A percentile compares a stretch with the other conserved stretches of the same genome.
These are phyloP conservation scores for Triplophysa yarkandensis DNA, from an alignment of 2,797 vertebrate species.

Conservation along the genomic window DNA sequence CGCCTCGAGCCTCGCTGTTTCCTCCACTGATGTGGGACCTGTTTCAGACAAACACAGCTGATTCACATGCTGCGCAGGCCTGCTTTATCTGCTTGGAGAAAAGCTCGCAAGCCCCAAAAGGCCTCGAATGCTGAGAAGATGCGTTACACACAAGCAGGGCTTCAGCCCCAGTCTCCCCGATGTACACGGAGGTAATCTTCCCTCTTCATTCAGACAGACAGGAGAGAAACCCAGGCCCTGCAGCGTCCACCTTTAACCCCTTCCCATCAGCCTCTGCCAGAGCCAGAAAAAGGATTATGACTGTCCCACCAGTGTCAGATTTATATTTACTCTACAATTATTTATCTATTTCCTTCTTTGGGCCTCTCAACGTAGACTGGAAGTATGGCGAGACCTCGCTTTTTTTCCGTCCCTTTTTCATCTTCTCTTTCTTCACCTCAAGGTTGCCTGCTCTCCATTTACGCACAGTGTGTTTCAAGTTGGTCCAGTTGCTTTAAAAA, in stretches of 20 bases:
- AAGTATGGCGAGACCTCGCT: conserved; percentile 26
- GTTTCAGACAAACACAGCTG: conserved; percentile 40
- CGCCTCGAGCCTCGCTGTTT: conserved; percentile 36
- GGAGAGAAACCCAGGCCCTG: conserved; percentile 64
- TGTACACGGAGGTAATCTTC: conserved; percentile 68
- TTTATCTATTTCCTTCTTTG: conserved; percentile 70
- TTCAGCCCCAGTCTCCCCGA: conserved; percentile 56
- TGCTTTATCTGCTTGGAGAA: conserved; percentile 44
- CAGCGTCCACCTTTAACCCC: conserved; percentile 31
- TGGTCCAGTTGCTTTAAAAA: conserved; percentile 81
- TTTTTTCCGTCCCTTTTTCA: conserved; percentile 39
- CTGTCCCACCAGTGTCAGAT: conserved; percentile 27
- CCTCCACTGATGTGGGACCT: conserved; percentile 38
- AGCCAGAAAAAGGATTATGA: conserved; percentile 22
- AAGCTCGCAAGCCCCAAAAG: conserved; percentile 46
- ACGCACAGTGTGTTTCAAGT: conserved; percentile 75
- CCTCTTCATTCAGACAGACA: conserved; percentile 70
- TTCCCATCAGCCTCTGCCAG: conserved; percentile 40
- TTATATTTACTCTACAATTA: conserved; percentile 36
- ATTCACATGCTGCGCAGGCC: conserved; percentile 49
- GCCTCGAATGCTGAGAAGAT: conserved; percentile 38
- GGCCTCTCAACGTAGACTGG: conserved; percentile 65
- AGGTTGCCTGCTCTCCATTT: conserved; percentile 79
- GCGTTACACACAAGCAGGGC: conserved; percentile 50
- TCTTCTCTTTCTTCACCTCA: conserved; percentile 65